Evolutionary conservation across 2,888 invertebrate species (phyloP).

Genomic region (Cremastinae sp.): DNA sequence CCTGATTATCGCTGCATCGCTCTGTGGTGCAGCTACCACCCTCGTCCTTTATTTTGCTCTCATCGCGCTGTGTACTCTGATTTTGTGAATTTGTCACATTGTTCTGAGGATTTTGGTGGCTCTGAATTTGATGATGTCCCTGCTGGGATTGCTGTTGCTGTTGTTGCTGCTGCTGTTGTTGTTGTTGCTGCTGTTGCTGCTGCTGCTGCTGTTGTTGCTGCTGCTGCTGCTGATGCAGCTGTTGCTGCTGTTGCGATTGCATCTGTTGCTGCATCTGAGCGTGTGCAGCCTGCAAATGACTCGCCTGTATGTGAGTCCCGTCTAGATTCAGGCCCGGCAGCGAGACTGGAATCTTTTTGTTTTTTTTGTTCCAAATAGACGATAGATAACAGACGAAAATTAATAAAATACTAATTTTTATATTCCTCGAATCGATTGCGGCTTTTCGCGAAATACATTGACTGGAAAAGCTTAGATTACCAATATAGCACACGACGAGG

Average conservation of each 20-base stretch:
- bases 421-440: constrained; percentile 7
- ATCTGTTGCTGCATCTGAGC: constrained; percentile 74
- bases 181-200: constrained; percentile 74
- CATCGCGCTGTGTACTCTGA: constrained; percentile 73
- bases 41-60: constrained; percentile 81
- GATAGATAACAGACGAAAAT: constrained; percentile 27
- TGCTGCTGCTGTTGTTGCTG: constrained; percentile 80
- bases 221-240: constrained; percentile 80
- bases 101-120: constrained; percentile 80
- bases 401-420: constrained; percentile 10
- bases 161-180: constrained; percentile 73
- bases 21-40: constrained; percentile 77
- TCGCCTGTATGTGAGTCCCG: constrained; percentile 77
- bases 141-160: constrained; percentile 73
- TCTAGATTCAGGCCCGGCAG: constrained; percentile 78
- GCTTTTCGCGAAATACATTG: constrained; percentile 40
- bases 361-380: constrained; percentile 35
- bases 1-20: constrained; percentile 78
- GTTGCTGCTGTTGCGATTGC: constrained; percentile 79
- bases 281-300: constrained; percentile 76
- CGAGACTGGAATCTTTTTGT: constrained; percentile 77
- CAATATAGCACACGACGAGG: not conserved
- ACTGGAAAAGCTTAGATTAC: constrained; percentile 44
- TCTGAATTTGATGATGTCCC: constrained; percentile 77
- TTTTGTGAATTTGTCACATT: constrained; percentile 77